Conservation (phyloP, 2,888 invertebrate species). For the Plemyria rubiginata region DNA sequence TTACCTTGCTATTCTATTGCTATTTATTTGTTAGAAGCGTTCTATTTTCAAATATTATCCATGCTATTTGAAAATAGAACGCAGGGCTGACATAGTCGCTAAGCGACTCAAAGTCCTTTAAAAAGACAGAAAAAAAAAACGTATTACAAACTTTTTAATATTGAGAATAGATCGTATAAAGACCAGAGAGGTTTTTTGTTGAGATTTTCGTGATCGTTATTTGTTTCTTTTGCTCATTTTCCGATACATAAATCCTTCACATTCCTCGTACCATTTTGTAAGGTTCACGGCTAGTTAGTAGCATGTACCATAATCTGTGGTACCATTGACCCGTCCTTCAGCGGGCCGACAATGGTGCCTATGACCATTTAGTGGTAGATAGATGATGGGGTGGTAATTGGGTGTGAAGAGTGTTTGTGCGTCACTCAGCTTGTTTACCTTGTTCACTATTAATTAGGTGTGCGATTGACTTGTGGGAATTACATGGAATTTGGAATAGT, state of each 20-base stretch:
- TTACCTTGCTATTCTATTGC: too few species aligned
- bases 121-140: too few species aligned
- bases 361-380: constrained; percentile 50
- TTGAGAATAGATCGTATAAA: too few species aligned
- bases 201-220: background rate
- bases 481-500: background rate
- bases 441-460: constrained; percentile 20
- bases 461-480: constrained; percentile 4
- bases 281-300: constrained; percentile 75
- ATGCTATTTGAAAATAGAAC: too few species aligned
- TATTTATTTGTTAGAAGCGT: too few species aligned
- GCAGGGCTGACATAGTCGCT: too few species aligned
- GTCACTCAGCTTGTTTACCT: constrained; percentile 33
- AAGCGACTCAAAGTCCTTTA: too few species aligned
- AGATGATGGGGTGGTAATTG: constrained; percentile 40
- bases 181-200: too few species aligned
- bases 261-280: constrained; percentile 63
- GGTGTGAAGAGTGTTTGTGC: constrained; percentile 39
- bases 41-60: too few species aligned
- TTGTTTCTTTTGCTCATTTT: background rate
- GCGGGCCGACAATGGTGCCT: constrained; percentile 64
- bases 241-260: constrained; percentile 6
- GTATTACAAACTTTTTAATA: too few species aligned
- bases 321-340: constrained; percentile 77
- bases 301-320: constrained; percentile 17